Evolutionary conservation across 2,888 invertebrate species (phyloP), one percentile per base, ranked within the genome.

Genomic region (Brachyopa scutellaris): DNA sequence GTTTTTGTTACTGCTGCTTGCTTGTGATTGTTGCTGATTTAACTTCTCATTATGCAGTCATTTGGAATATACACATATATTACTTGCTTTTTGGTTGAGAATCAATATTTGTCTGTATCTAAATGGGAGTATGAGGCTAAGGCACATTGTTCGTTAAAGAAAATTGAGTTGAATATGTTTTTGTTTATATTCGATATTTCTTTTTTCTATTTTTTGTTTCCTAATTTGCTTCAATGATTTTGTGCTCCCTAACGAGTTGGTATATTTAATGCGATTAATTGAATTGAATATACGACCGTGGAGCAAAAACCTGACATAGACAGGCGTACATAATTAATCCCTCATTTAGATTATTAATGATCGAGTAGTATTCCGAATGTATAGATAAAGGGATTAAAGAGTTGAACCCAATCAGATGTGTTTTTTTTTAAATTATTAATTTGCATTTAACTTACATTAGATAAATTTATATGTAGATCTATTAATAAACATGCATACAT

Each of bases 41-140:
- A 77, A 82, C 82, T 77, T 82, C 66, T 77, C 77, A 82, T 82
- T 82, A 82, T 72, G 77, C 82, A 82, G 77, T 82, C 82, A 72
- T 82, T 82, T 72, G 77, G 82, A 82, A 82, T 77, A 66, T 76
- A 72, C 59, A 82, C 33, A 76, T 77, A n/a, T n/a, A 77, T 72
- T 77, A 66, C 59, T 77, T 61, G 72, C 53, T 45, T 70, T 77
- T 64, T 59, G 31, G 69, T 33, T 19, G 33, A 31, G 57, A 69
- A 80, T 80, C 76, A 76, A 80, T 74, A 80, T 76, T 80, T 76
- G 42, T 74, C 49, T 74, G 57, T 74, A 49, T 57, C 23, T 74
- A 49, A n/a, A 29, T 57, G 15, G 8, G 42, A 42, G 36, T 21
- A n/a, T 29, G 17, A 17, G 15, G 31, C 15, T 40, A 23, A 33